Conservation (phyloP, 1,140 invertebrate genomes). For the Nixonia krombeini region DNA sequence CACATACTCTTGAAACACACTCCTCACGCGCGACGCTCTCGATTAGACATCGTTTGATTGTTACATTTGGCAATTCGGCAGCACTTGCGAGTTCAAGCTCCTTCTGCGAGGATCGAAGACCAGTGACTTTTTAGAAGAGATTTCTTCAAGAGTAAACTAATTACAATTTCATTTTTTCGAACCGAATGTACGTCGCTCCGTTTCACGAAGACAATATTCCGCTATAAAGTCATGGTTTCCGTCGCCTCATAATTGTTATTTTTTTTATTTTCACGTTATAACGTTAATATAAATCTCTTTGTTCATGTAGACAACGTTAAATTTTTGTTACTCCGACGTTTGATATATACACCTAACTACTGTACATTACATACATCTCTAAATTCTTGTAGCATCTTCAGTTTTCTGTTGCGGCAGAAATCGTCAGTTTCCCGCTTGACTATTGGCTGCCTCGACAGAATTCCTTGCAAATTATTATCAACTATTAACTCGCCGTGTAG, state of each 20-base stretch:
- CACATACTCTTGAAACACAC: conserved; percentile 18
- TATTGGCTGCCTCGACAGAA: conserved; percentile 40
- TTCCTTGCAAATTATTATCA: conserved; percentile 35
- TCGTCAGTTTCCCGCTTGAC: conserved; percentile 28
- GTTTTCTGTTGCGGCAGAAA: conserved; percentile 34
- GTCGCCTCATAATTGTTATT: conserved; percentile 29
- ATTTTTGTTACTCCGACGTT: conserved; percentile 52
- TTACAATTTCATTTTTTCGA: too few relatives aligned
- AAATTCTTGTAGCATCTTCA: conserved; percentile 50
- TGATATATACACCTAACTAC: conserved; percentile 58
- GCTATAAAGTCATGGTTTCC: conserved; percentile 26
- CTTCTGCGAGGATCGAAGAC: conserved; percentile 47
- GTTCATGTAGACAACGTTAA: conserved; percentile 53
- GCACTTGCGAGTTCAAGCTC: conserved; percentile 60
- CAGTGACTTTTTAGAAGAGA: conserved; percentile 23
- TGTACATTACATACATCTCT: conserved; percentile 47
- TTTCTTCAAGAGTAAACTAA: too few relatives aligned
- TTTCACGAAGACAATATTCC: conserved; percentile 8
- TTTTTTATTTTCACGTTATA: conserved; percentile 41
- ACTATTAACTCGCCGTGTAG: conserved; percentile 35
- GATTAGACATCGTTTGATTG: conserved; percentile 63
- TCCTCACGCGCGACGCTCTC: conserved; percentile 24
- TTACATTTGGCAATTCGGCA: conserved; percentile 67
- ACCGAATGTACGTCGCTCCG: too few relatives aligned
- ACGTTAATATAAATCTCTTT: conserved; percentile 45